Evolutionary conservation across 2,113 vertebrate genomes (phyloP).

Genomic region (Melanotaenia duboulayi): DNA sequence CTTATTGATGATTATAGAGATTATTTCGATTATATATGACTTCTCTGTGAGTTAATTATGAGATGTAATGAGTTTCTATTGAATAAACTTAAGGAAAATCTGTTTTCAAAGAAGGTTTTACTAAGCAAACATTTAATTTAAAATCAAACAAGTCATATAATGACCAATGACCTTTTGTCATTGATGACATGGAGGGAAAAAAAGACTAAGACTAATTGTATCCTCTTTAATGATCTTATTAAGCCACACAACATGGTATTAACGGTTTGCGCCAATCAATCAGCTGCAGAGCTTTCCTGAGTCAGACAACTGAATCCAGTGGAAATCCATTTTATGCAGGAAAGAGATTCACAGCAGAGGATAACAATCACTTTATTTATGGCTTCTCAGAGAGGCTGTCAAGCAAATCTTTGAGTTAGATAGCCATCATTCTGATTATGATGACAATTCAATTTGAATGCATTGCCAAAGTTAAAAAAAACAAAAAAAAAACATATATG

Average conservation of each 20-base stretch:
- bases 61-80: constrained; percentile 50
- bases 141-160: constrained; percentile 22
- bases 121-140: constrained; percentile 28
- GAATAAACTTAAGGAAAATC: constrained; percentile 28
- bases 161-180: constrained; percentile 8
- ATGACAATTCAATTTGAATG: constrained; percentile 55
- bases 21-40: background rate
- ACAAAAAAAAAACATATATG: no score
- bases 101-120: constrained; percentile 11
- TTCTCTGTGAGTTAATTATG: constrained; percentile 56
- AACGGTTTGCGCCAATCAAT: constrained; percentile 37
- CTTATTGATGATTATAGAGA: constrained; percentile 60
- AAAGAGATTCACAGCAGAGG: constrained; percentile 42
- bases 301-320: constrained; percentile 26
- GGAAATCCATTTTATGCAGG: constrained; percentile 37
- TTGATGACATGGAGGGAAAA: constrained; percentile 8
- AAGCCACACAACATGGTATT: constrained; percentile 23
- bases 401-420: constrained; percentile 55
- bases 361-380: constrained; percentile 62
- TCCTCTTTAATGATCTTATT: constrained; percentile 48
- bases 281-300: constrained; percentile 13
- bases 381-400: constrained; percentile 32
- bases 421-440: constrained; percentile 46
- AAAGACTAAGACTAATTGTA: constrained; percentile 11
- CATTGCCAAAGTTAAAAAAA: constrained; percentile 26